Base-by-base conservation (phyloP, 92 coral and sea anemone species). In the Epizoanthus stellaris region DNA sequence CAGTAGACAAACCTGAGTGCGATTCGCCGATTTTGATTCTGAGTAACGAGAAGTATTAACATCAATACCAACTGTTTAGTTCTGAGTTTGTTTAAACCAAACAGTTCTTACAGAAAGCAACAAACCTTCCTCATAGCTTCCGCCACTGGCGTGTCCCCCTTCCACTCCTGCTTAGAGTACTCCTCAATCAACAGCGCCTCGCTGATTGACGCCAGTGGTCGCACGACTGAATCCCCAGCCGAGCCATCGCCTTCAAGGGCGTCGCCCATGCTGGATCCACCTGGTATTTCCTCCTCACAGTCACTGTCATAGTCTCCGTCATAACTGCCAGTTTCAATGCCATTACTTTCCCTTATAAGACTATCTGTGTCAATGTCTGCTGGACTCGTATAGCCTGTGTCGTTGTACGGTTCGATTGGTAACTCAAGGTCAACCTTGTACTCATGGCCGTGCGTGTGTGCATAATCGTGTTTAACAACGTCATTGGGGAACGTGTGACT, bases 121-220 rank as follows among this genome's bases (percentile, higher is more conserved):
- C 83, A 79, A 64, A 79, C 83, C 83, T 79, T 79, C 43, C 83
- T 62, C 83, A 79, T 79, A 64, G 83, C 49, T 63, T 62, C 83
- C 3, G 83, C 83, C 2, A 21, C 42, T 8, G 43, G 7, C 13
- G 83, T 79, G 25, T 79, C 61, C 45, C 83, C 83, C 42, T 64
- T 79, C 83, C 83, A 79, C n/a, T 79, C 83, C n/a, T 79, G 71
- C 43, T 42, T 63, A 0, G 72, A 70, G 65, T 79, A 79, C 73
- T 79, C 70, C 4, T 43, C 83, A 64, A 79, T 79, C 59, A 79
- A 5, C 30, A 79, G 47, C 9, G 83, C 83, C 65, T 79, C 83
- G 8, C 83, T 45, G 36, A 79, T 62, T 20, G 83, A 79, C 20
- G 59, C 25, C 21, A 42, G n/a, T 6, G 73, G 67, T 64, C 71